Base-by-base conservation (phyloP, 2,888 invertebrate species). In the Caenorhabditis imperialis region DNA sequence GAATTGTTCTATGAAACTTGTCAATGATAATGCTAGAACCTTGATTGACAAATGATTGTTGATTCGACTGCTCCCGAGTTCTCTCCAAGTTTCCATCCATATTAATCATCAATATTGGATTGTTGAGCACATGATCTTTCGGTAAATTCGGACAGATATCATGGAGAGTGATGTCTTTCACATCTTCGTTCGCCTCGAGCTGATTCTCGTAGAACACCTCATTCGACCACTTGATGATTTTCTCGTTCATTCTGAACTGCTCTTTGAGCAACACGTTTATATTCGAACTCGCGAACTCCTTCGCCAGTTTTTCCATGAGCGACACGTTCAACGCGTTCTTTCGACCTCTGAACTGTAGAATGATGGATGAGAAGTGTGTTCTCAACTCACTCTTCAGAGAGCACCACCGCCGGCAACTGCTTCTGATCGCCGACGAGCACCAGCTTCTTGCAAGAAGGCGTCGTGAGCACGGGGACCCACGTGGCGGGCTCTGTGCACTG, bases 191-290 rank as follows among this genome's bases (percentile, higher is more conserved):
- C 0, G 84, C 75, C 14, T 18, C 55, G 7, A 86, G 58, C 18
- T 65, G 44, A 12, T 77, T 72, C 3, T 83, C 75, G 53, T 86
- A 86, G 60, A 86, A 87, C 6, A 61, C 33, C 6, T 81, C 71
- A 37, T 79, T 85, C 14, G 85, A 84, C 86, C 86, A 86, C 2
- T 63, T 27, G 79, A 84, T 84, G 22, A 86, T 87, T 30, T 76
- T 69, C 18, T 69, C 67, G 50, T 86, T 86, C 77, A 85, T 85
- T 33, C 86, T 74, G 58, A 83, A 84, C 62, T 86, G 86, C 27
- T 69, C 74, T 12, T 76, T 67, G n/a, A 86, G 75, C 20, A 81
- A 37, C 37, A 81, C 73, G 33, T 74, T 79, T 16, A 78, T 67
- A 54, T 82, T 82, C 25, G 35, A 37, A 0, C 23, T 53, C 0